Evolutionary conservation across 2,797 vertebrate genomes (phyloP).

Genomic region (Enteromius radiatus): DNA sequence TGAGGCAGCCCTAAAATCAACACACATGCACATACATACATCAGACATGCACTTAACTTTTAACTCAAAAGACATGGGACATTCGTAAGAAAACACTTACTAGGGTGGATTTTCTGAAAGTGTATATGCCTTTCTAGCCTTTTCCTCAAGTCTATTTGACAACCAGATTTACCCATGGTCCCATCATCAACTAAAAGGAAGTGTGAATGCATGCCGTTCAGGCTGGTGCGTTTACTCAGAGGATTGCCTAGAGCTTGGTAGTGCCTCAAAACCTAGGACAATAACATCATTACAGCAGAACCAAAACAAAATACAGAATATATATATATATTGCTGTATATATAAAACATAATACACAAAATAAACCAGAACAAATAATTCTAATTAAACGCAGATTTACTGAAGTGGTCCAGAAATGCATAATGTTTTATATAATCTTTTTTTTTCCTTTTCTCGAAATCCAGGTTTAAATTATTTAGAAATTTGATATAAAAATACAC

Average conservation of each 20-base stretch:
- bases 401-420: background rate
- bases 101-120: slow-evolving; percentile 89
- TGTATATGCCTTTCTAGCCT: slow-evolving; percentile 90
- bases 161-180: slow-evolving; percentile 90
- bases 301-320: background rate
- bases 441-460: background rate
- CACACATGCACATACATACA: slow-evolving; percentile 6
- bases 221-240: slow-evolving; percentile 88
- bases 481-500: background rate
- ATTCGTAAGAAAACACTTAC: slow-evolving; percentile 78
- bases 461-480: background rate
- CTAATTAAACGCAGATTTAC: background rate
- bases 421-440: background rate
- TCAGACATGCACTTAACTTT: slow-evolving; percentile 17
- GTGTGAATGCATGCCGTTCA: slow-evolving; percentile 95
- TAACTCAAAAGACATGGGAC: background rate
- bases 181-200: slow-evolving; percentile 96
- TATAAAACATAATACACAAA: background rate
- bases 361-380: background rate
- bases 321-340: background rate
- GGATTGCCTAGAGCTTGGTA: slow-evolving; percentile 93
- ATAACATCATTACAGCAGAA: background rate
- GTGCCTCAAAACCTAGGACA: slow-evolving; percentile 84
- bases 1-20: slow-evolving; percentile 83
- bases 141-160: slow-evolving; percentile 87